These are phyloP conservation scores for Gila orcuttii DNA, from an alignment of 2,113 vertebrate species.

Conservation along the genomic window DNA sequence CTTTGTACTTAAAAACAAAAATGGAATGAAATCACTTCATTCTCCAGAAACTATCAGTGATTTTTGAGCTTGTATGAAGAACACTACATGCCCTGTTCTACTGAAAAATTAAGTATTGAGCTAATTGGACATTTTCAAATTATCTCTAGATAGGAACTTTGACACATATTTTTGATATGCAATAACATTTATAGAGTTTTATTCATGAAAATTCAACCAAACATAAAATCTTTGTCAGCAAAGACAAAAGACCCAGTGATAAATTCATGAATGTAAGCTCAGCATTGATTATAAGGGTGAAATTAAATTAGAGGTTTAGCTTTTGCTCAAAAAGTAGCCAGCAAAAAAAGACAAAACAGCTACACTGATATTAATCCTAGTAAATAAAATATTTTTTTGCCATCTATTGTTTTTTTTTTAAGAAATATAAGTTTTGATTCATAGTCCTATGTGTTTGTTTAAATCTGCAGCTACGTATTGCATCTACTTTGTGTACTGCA, in stretches of 20 bases:
- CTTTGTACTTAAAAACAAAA: neutral
- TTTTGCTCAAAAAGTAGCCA: neutral
- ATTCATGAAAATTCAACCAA: neutral
- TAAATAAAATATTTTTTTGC: neutral
- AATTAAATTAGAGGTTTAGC: neutral
- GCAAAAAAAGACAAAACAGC: constrained; percentile 20
- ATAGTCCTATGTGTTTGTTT: neutral
- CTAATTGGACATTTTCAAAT: neutral
- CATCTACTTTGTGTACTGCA: constrained; percentile 71
- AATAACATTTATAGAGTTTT: neutral
- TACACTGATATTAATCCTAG: constrained; percentile 82
- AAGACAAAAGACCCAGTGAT: neutral
- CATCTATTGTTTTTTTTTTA: neutral
- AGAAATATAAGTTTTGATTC: neutral
- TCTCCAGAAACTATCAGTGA: neutral
- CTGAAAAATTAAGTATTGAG: neutral
- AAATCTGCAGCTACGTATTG: neutral
- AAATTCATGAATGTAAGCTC: neutral
- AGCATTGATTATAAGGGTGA: neutral
- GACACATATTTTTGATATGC: neutral
- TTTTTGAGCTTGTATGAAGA: neutral
- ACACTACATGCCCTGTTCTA: neutral
- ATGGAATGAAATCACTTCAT: neutral
- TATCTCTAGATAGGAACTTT: neutral
- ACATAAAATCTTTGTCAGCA: neutral